These are phyloP conservation scores for Emys orbicularis DNA, from an alignment of 2,797 vertebrate genomes.

Conservation along the genomic window DNA sequence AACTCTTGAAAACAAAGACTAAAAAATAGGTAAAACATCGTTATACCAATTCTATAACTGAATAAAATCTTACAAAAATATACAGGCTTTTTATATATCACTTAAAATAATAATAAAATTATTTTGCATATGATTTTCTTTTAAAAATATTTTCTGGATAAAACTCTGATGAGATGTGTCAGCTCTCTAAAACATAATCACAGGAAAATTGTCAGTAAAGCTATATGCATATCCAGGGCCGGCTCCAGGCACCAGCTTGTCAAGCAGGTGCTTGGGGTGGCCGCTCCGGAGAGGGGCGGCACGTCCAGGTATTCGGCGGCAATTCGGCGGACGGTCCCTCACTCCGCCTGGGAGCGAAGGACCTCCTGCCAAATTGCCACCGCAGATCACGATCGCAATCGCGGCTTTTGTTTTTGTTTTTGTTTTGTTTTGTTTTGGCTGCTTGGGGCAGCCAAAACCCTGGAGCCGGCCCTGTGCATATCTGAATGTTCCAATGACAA, in stretches of 20 bases:
- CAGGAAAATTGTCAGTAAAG: conserved; percentile 59
- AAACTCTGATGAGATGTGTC: conserved; percentile 53
- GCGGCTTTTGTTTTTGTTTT: no score
- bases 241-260: no score
- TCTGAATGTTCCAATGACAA: conserved; percentile 67
- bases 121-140: conserved; percentile 57
- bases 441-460: no score
- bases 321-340: no score
- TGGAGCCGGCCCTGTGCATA: neutral
- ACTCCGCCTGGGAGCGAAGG: no score
- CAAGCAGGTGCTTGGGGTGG: no score
- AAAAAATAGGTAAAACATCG: conserved; percentile 15
- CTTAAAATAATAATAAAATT: conserved; percentile 9
- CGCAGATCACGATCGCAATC: no score
- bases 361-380: no score
- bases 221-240: conserved; percentile 21
- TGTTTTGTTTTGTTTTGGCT: no score
- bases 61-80: conserved; percentile 14
- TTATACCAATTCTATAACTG: conserved; percentile 28
- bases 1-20: conserved; percentile 29
- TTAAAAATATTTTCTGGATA: conserved; percentile 52
- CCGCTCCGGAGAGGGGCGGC: no score
- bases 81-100: conserved; percentile 23
- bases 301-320: no score
- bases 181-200: neutral